A percentile compares a stretch with the other conserved stretches of the same genome.
phyloP scores from a whole-genome alignment of 2,797 vertebrate genomes.

The Poeciliopsis paucimaculata region DNA sequence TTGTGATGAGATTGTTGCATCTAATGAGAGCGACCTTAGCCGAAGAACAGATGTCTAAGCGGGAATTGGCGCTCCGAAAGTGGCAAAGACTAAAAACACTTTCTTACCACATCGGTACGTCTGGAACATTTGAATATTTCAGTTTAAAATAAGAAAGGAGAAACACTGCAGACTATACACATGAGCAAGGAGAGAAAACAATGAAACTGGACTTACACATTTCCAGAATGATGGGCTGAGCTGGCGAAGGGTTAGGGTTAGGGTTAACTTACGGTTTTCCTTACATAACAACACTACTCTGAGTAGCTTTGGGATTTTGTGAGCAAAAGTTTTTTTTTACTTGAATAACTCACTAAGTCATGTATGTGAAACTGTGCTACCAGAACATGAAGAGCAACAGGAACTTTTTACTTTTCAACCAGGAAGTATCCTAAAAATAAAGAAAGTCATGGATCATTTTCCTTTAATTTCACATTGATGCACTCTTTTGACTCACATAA shows the following conservation, averaged over 20 bases:
- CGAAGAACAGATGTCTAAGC: not conserved
- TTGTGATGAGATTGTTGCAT: slow-evolving; percentile 32
- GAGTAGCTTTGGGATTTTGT: not conserved
- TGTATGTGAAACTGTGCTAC: not conserved
- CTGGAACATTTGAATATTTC: not conserved
- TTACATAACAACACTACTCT: not conserved
- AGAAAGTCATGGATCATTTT: not conserved
- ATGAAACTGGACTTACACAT: not conserved
- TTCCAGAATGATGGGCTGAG: not conserved
- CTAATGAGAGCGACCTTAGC: slow-evolving; percentile 20
- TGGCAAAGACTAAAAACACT: not conserved
- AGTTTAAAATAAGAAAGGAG: not conserved
- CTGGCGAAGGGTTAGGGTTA: not conserved
- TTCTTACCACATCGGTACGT: not conserved
- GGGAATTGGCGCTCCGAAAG: not conserved
- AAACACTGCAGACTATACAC: not conserved
- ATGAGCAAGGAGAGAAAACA: no score
- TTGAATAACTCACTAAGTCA: no score
- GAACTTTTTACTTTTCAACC: not conserved
- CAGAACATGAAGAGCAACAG: not conserved
- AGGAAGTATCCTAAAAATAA: not conserved
- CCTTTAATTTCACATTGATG: not conserved
- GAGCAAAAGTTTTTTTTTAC: no score
- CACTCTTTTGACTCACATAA: not conserved
- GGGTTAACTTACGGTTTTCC: not conserved